Base-by-base conservation (phyloP, 2,888 invertebrate genomes). In the Mechanitis messenoides region DNA sequence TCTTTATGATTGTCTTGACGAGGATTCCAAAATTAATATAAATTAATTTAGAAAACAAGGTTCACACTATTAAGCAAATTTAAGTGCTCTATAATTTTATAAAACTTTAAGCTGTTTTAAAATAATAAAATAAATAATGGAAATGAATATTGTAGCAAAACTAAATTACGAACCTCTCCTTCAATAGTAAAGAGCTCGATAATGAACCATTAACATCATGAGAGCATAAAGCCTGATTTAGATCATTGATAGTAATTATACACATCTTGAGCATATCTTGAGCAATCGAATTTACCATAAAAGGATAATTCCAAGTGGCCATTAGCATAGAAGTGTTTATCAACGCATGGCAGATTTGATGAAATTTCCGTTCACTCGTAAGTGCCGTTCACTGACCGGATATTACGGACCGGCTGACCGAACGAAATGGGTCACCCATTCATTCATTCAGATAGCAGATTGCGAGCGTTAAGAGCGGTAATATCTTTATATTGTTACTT, bases 281-380 rank as follows among this genome's bases (percentile, higher is more conserved):
- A 9, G 28, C 28, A 50, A 50, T 50, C 50, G 50, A 50, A 50
- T 50, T 31, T 31, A 31, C 50, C 31, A 31, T 31, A 50, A 55
- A 56, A 55, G 61, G 56, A 56, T 62, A 59, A 65, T 63, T 56
- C 62, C 33, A 58, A 65, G 63, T 63, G 57, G 60, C 67, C 67
- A 71, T 73, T 70, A 73, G 66, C 68, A 69, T 71, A 65, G 65
- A 67, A 69, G 69, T 68, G 66, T 65, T 70, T 70, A 74, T 72
- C 72, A 71, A 68, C 69, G 67, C 71, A 68, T 68, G 72, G 68
- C 71, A 75, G 71, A 75, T 75, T 72, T 76, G 76, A 75, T 74
- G 74, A 73, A 74, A 73, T 75, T 74, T 74, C 75, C 75, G 72
- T 61, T 64, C 68, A 63, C 62, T 70, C 65, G 64, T 67, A 63